Conservation (phyloP, 2,113 vertebrate genomes). For the Nothocercus nigrocapillus region DNA sequence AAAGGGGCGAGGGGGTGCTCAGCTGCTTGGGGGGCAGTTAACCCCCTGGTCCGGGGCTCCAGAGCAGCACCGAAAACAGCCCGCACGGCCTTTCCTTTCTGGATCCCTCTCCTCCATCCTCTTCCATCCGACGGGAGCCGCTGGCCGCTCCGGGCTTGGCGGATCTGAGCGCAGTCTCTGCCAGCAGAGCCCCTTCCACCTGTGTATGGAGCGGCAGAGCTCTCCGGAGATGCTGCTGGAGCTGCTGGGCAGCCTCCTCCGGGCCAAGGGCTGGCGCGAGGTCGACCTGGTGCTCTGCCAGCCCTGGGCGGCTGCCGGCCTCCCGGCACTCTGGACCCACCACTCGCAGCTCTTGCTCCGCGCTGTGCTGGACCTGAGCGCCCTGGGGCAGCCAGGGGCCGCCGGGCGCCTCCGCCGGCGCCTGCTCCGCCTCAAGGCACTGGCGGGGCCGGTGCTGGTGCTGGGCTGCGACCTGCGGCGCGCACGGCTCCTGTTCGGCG, state of each 20-base stretch:
- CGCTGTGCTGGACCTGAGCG: conserved; percentile 82
- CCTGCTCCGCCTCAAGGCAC: conserved; percentile 34
- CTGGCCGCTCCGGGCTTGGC: not conserved
- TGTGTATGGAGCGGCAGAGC: conserved; percentile 84
- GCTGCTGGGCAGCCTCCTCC: conserved; percentile 80
- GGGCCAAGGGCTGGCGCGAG: conserved; percentile 81
- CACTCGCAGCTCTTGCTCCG: conserved; percentile 72
- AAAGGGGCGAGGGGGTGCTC: not conserved
- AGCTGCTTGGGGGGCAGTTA: no score
- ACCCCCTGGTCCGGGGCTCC: not conserved
- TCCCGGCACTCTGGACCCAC: conserved; percentile 59
- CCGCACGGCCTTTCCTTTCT: not conserved
- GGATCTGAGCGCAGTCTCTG: not conserved
- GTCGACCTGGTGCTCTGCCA: conserved; percentile 83
- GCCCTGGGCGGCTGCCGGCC: conserved; percentile 79
- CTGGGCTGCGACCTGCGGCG: conserved; percentile 84
- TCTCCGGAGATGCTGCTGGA: conserved; percentile 82
- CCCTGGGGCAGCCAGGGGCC: conserved; percentile 51
- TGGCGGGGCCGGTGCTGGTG: conserved; percentile 80
- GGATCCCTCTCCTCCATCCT: not conserved
- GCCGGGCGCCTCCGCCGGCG: conserved; percentile 74
- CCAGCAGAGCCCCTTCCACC: conserved; percentile 87
- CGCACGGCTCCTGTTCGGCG: conserved; percentile 78
- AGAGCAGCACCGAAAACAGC: not conserved
- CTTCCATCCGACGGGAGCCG: no score